Base-by-base conservation (phyloP, 2,888 invertebrate species). In the Orthosia gothica region DNA sequence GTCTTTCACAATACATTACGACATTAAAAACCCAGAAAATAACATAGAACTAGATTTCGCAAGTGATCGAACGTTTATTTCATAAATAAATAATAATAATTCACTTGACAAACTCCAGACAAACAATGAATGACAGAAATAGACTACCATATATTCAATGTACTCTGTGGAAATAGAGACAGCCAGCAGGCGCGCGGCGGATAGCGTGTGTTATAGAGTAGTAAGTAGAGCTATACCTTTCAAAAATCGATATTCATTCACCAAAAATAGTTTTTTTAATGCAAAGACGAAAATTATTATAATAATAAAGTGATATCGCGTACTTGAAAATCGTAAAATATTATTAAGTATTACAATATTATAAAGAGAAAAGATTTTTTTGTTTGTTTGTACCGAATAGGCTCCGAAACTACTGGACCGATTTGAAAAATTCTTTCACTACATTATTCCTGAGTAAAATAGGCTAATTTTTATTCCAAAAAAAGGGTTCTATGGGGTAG, bases 61-160 rank as follows among this genome's bases (percentile, higher is more conserved):
- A 47, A 79, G 54, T 50, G 20, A 61, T 62, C 32, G 65, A 52
- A 63, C 45, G 23, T 26, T 23, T 20, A 59, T 5, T 49, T 40
- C 47, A 72, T 45, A 79, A 66, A 66, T 66, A 73, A 63, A 73
- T 62, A 62, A 73, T 62, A 62, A 9, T 74, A 61, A 0, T 77
- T 20, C 52, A 49, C 52, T 74, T 79, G 77, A 79, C 79, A 26
- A 26, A n/a, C n/a, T n/a, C n/a, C n/a, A 26, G 26, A 26, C 26
- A 79, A 72, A 78, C 77, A 77, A 78, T 61, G 54, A 59, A 47
- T 71, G 76, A 76, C 77, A 76, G 70, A 58, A 63, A 23, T n/a
- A n/a, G n/a, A n/a, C n/a, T n/a, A n/a, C n/a, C n/a, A n/a, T n/a
- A n/a, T n/a, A n/a, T n/a, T n/a, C n/a, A n/a, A n/a, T n/a, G n/a